A percentile compares a stretch with the other conserved stretches of the same genome.
phyloP scores from a whole-genome alignment of 2,113 vertebrate genomes.

The Numida meleagris region DNA sequence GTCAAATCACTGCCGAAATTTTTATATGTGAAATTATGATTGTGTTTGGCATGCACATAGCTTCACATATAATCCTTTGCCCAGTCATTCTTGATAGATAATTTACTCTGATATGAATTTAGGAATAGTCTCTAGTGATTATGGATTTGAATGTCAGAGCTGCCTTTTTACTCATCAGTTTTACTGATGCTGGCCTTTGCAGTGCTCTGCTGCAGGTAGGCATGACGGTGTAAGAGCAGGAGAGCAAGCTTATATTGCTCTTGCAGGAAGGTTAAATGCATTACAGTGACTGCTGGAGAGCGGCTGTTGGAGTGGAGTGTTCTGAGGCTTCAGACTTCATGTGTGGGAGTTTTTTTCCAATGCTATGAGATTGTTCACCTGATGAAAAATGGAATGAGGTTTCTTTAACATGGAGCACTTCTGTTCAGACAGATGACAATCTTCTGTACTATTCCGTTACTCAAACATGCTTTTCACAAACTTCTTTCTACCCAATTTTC shows the following conservation, averaged over 20 bases:
- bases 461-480: neutral
- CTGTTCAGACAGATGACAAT: neutral
- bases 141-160: neutral
- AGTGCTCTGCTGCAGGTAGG: neutral
- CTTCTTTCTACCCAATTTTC: neutral
- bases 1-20: neutral
- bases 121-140: neutral
- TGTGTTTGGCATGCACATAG: neutral
- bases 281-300: neutral
- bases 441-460: neutral
- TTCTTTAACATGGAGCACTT: neutral
- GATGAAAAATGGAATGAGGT: neutral
- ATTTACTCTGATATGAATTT: neutral
- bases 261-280: neutral
- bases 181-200: neutral
- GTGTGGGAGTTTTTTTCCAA: fast-evolving
- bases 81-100: neutral
- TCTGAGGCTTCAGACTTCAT: neutral
- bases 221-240: neutral
- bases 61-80: neutral
- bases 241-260: neutral
- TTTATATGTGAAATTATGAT: neutral
- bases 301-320: neutral
- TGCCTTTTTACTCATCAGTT: neutral
- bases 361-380: neutral